phyloP scores from a whole-genome alignment of 64 coral and sea anemone species.

The Montipora cactus region DNA sequence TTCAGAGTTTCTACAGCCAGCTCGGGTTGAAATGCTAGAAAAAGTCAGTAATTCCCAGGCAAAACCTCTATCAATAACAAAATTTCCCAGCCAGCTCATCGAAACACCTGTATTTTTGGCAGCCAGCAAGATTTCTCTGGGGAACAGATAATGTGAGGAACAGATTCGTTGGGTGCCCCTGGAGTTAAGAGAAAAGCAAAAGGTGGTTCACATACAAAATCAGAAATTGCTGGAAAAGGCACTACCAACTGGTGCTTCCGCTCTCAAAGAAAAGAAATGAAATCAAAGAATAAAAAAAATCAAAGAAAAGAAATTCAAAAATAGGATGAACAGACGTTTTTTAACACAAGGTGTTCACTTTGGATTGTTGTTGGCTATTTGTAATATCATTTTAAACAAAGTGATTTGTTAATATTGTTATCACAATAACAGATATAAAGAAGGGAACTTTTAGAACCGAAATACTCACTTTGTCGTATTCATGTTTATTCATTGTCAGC shows the following conservation, averaged over 20 bases:
- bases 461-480: not conserved
- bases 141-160: too few relatives aligned
- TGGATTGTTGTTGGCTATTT: not conserved
- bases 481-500: not conserved
- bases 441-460: not conserved
- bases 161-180: too few relatives aligned
- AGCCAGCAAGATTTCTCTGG: too few relatives aligned
- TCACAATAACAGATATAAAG: not conserved
- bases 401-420: not conserved
- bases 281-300: not conserved
- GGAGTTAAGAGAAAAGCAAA: conserved; percentile 61
- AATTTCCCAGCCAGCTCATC: too few relatives aligned
- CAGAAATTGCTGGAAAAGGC: not conserved
- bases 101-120: too few relatives aligned
- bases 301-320: not conserved
- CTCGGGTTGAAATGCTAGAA: too few relatives aligned
- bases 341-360: not conserved
- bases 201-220: conserved; percentile 24
- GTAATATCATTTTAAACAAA: not conserved
- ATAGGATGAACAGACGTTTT: not conserved
- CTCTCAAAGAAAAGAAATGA: not conserved
- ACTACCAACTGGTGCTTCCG: not conserved
- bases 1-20: too few relatives aligned
- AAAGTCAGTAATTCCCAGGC: too few relatives aligned
- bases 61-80: too few relatives aligned